These are phyloP conservation scores for Drosophila buzzatii DNA, from an alignment of 2,888 invertebrate species.

Conservation along the genomic window DNA sequence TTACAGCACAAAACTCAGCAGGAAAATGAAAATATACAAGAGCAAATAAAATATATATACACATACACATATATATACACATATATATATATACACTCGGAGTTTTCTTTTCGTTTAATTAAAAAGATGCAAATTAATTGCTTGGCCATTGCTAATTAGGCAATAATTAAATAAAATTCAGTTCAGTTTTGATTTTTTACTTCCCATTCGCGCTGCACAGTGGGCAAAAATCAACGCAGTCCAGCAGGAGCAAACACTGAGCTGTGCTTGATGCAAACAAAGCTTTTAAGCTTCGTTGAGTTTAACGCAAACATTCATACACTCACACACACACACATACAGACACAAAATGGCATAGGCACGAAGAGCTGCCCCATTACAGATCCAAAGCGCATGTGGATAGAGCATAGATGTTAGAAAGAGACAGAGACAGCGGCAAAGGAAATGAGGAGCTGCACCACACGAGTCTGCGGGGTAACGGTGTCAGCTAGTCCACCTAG, in stretches of 20 bases:
- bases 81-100: not conserved
- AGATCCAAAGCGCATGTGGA: slow-evolving; percentile 36
- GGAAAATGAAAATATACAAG: slow-evolving; percentile 8
- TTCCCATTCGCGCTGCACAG: slow-evolving; percentile 34
- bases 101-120: slow-evolving; percentile 32
- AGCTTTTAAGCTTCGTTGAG: slow-evolving; percentile 78
- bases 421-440: not conserved
- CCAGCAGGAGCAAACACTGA: slow-evolving; percentile 62
- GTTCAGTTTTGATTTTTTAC: slow-evolving; percentile 17
- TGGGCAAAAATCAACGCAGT: slow-evolving; percentile 36
- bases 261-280: slow-evolving; percentile 70
- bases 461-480: slow-evolving; percentile 5
- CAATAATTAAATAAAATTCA: slow-evolving; percentile 41
- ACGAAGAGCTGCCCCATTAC: slow-evolving; percentile 46
- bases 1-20: slow-evolving; percentile 24
- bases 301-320: slow-evolving; percentile 52
- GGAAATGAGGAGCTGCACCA: slow-evolving; percentile 9
- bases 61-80: not conserved
- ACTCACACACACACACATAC: slow-evolving; percentile 24
- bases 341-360: slow-evolving; percentile 27
- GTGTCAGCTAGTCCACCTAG: slow-evolving; percentile 13
- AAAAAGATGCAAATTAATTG: slow-evolving; percentile 42
- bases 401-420: slow-evolving; percentile 9
- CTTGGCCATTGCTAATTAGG: slow-evolving; percentile 42
- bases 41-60: not conserved